Evolutionary conservation across 2,888 invertebrate genomes (phyloP), one percentile per base, ranked within the genome.

Genomic region (Patella caerulea): DNA sequence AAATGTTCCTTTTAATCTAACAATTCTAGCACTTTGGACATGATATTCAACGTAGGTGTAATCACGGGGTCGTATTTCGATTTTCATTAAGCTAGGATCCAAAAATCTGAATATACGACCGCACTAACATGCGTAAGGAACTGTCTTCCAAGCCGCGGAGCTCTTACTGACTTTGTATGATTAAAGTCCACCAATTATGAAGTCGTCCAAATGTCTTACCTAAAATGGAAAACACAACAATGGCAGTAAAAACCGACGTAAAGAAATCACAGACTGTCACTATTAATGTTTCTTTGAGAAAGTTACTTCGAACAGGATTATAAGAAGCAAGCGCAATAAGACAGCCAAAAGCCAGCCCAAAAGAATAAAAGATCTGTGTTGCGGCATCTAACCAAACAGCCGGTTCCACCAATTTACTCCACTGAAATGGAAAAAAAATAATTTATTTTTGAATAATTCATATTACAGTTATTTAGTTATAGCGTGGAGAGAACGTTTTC

Each of bases 301-400:
- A 97, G 93, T 98, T 96, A 93, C 98, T 98, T 91, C 97, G 95
- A 1, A 97, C 96, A 0, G 97, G 95, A 91, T 98, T 98, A 93
- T 98, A 98, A 80, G 97, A 97, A 75, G 98, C 97, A 91, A 98
- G 97, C 0, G 98, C 98, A 86, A 98, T 97, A 77, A 98, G 93
- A 2, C 97, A 97, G 2, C 98, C 98, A 92, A 98, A 98, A 11
- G 97, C 98, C 79, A 98, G 93, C 2, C 98, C 98, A 91, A 97
- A 96, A 0, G 97, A 97, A 92, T 98, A 98, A 93, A 98, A 98
- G 2, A 98, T 98, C 93, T 98, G 98, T 0, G 98, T 98, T 1
- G 98, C 98, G 3, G 98, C 98, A 90, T 98, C 98, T 86, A 98
- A 93, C 98, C 98, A 98, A 0, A 98, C 97, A 3, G 95, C 96